These are phyloP conservation scores for Lepidocolaptes lacrymiger DNA, from an alignment of 2,797 vertebrate genomes.

Conservation along the genomic window DNA sequence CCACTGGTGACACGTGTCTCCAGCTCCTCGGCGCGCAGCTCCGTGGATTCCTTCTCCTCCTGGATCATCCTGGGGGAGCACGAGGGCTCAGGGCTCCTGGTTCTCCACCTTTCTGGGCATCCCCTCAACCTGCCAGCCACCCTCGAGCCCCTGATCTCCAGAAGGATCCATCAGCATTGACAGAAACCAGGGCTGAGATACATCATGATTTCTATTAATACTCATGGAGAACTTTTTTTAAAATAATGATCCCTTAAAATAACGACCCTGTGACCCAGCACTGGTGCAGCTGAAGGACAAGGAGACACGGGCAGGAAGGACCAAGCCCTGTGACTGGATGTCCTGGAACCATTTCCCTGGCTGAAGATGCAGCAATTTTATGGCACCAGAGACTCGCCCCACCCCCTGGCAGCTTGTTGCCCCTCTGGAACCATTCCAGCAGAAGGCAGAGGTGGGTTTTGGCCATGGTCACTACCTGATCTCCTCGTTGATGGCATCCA, in stretches of 20 bases:
- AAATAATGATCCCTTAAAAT: not conserved
- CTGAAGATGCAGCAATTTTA: not conserved
- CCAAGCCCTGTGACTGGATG: not conserved
- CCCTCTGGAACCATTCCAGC: not conserved
- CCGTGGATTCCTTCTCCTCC: constrained; percentile 93
- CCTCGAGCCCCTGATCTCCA: fast-evolving
- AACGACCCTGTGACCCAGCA: not conserved
- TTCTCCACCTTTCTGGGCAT: not conserved
- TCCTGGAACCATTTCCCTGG: not conserved
- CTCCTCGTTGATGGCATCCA: constrained; percentile 96
- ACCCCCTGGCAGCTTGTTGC: fast-evolving
- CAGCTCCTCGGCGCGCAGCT: constrained; percentile 91
- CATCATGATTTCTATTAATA: not conserved
- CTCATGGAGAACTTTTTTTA: not conserved
- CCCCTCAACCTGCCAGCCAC: too few species aligned
- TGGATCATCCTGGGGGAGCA: constrained; percentile 90
- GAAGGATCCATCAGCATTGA: not conserved
- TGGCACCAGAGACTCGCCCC: not conserved
- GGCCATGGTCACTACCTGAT: constrained; percentile 82
- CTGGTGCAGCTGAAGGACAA: not conserved
- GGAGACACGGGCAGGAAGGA: not conserved
- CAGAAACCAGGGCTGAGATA: not conserved
- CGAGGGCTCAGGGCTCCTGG: not conserved
- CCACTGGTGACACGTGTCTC: constrained; percentile 93
- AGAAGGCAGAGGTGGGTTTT: not conserved